Evolutionary conservation across 1,140 invertebrate genomes (phyloP).

Genomic region (Cyrtorhinus lividipennis): DNA sequence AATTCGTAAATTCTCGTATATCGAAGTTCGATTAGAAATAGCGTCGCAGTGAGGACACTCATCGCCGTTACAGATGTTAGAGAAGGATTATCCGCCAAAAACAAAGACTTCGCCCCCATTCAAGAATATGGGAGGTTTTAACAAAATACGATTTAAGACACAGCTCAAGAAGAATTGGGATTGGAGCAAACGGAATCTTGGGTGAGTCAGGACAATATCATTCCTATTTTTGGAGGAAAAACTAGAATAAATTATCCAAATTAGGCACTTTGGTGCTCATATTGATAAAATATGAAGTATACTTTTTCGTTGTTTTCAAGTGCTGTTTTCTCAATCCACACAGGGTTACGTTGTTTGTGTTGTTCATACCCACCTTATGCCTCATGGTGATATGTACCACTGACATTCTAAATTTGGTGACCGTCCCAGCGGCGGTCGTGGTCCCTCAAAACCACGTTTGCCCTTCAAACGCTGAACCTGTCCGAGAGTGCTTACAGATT

Average conservation of each 20-base stretch:
- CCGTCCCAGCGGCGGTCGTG: neutral
- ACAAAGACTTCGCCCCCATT: conserved; percentile 3
- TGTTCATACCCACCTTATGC: conserved; percentile 42
- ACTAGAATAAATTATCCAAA: neutral
- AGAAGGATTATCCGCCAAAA: conserved; percentile 11
- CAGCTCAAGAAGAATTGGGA: conserved; percentile 82
- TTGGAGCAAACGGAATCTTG: conserved; percentile 66
- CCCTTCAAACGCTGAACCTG: neutral
- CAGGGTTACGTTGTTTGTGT: conserved; percentile 38
- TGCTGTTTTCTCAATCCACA: neutral
- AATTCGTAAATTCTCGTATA: neutral
- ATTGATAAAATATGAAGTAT: neutral
- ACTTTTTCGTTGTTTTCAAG: neutral
- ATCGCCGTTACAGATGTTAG: neutral
- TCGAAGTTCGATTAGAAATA: no score
- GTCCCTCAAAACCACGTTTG: neutral
- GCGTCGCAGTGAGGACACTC: no score
- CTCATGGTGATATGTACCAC: conserved; percentile 39
- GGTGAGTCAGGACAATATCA: neutral
- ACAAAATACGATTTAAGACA: conserved; percentile 41
- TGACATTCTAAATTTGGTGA: conserved; percentile 32
- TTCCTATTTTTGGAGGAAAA: neutral
- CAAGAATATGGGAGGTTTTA: conserved; percentile 4
- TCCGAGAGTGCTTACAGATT: neutral
- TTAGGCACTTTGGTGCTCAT: neutral